Evolutionary conservation across 2,797 vertebrate genomes (phyloP), one percentile per base, ranked within the genome.

Genomic region (Potorous gilbertii): DNA sequence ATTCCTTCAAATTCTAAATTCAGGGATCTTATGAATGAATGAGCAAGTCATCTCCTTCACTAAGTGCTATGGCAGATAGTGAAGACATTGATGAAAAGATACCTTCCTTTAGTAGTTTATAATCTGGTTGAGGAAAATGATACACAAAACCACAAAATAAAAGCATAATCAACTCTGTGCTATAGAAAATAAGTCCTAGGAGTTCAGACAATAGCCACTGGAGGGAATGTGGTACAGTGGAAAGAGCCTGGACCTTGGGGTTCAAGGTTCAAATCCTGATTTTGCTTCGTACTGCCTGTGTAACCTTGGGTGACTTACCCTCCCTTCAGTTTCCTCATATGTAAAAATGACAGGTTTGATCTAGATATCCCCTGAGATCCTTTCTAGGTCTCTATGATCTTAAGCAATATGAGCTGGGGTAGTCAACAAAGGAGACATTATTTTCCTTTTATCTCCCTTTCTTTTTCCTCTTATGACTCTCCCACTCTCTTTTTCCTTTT

Each of bases 401-500:
- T 54, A 92, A 40, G 54, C 40, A 34, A 89, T 52, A 40, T 0
- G 6, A 62, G n/a, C 50, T 94, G 28, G 52, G 54, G 27, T 54
- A 9, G 34, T 55, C 66, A 8, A 54, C 29, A 56, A 91, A 28
- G 28, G 24, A 93, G 93, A 3, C 0, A 11, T 18, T 93, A 50
- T 29, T 40, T 28, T 4, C 14, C 3, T 55, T 87, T 59, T 90
- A 18, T 92, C 52, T 56, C 4, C 56, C 57, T 93, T 92, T 91
- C 50, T 91, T 9, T 40, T 92, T 55, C n/a, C 2, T 81, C 54
- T 27, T 40, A 56, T 10, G 56, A 55, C 66, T 55, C 29, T 59
- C 14, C n/a, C 56, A 18, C 18, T 90, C 27, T 89, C 50, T 91
- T 96, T 90, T 59, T 34, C 55, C 91, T 94, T 62, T 55, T 93